Evolutionary conservation across 2,113 vertebrate genomes (phyloP), one percentile per base, ranked within the genome.

Genomic region (Pteropus alecto): DNA sequence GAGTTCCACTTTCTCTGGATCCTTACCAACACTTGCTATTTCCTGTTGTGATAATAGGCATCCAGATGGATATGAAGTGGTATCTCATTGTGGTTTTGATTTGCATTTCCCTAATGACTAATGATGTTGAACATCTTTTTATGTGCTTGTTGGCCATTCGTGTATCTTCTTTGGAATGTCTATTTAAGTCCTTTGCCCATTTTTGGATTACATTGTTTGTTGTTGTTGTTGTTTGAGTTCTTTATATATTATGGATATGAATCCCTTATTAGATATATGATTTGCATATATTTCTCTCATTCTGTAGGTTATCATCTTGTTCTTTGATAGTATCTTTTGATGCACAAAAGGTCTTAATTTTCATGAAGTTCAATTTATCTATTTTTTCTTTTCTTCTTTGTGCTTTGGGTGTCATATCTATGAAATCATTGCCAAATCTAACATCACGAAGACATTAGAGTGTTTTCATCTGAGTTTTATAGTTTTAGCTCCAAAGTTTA

Each of bases 41-140:
- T 67, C 46, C 76, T 78, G 22, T n/a, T 96, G 79, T 65, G 43
- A 19, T 91, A 76, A 74, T 46, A 86, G 73, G 48, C 19, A 74
- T 76, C 38, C 67, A 68, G 43, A 81, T 48, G 38, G 26, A 4
- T 67, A 6, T 76, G 16, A 87, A n/a, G 15, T 60, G 8, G 13
- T 78, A 83, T 38, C 35, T 93, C 65, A 28, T 19, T 77, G 41
- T 54, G 85, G 68, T 76, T 95, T 95, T 93, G 77, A 83, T 92
- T 88, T 88, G 58, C 41, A 83, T 9, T 70, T 68, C 14, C 33
- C 60, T 82, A 28, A 7, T 88, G 33, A 67, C 68, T 68, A 88
- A 68, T 68, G 60, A 58, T 48, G 77, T 33, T 68, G 21, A 76
- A 56, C 28, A 46, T 74, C 30, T 74, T 65, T 90, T 83, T 3